These are phyloP conservation scores for Lagenorhynchus albirostris DNA, from an alignment of 2,113 vertebrate species.

Conservation along the genomic window DNA sequence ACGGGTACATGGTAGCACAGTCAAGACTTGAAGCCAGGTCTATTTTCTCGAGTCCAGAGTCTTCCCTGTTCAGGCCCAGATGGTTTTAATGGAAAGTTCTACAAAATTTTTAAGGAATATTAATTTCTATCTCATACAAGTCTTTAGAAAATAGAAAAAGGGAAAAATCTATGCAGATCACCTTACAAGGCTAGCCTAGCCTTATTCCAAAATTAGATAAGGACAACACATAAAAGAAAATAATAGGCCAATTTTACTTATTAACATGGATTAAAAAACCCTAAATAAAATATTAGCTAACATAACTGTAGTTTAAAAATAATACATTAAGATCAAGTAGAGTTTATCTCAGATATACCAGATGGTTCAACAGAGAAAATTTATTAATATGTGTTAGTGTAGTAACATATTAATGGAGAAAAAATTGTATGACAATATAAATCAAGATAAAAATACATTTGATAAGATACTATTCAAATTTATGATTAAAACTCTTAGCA, in stretches of 20 bases:
- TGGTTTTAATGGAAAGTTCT: neutral
- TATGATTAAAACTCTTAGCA: neutral
- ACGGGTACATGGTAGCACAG: neutral
- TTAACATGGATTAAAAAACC: neutral
- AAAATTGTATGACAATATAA: neutral
- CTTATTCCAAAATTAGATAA: neutral
- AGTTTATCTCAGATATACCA: neutral
- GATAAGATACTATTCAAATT: neutral
- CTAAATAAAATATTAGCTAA: neutral
- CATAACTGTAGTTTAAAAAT: neutral
- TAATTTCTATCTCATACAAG: neutral
- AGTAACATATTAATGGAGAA: neutral
- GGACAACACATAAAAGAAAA: neutral
- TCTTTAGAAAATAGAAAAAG: neutral
- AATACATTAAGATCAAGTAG: neutral
- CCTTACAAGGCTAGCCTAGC: neutral
- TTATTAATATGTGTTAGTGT: neutral
- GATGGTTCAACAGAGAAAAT: neutral
- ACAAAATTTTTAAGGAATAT: neutral
- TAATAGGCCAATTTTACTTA: neutral
- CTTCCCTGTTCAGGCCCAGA: neutral
- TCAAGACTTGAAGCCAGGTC: neutral
- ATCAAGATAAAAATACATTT: neutral
- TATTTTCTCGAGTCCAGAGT: neutral
- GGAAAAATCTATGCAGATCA: neutral